Base-by-base conservation (phyloP, 2,797 vertebrate genomes). In the Xiphophorus birchmanni region DNA sequence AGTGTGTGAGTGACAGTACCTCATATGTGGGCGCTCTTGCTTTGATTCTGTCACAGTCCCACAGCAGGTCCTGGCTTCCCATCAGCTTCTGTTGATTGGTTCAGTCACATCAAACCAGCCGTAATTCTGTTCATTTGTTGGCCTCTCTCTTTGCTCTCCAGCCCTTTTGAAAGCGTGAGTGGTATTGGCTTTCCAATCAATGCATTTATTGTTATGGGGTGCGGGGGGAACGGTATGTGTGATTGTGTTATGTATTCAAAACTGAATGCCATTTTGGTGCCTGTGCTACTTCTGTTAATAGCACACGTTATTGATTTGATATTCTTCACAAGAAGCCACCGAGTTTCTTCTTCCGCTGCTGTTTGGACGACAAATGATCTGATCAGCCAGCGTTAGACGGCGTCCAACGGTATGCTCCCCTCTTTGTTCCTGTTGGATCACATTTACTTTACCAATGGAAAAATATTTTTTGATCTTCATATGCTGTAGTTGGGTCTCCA, bases 101-200 rank as follows among this genome's bases (percentile, higher is more conserved):
- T 91, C 82, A 82, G 89, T 92, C 89, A 87, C 88, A 92, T 95
- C 90, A 93, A 94, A 94, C 86, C 85, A 79, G 90, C 86, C 86
- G 89, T 92, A 91, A 91, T 93, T 95, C 89, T 76, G 90, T 90
- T 92, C 88, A 85, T 91, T 94, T 91, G 92, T 91, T 85, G 91
- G 82, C 56, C 83, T 58, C 17, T 81, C 86, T 88, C 85, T 83
- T 89, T 76, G 89, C 84, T 81, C 85, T 88, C 80, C 67, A 9
- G 74, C 86, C 81, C 58, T 32, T 75, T 54, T 67, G 79, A 23
- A 79, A 45, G 12, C 73, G 82, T 88, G 88, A 92, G 84, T 79
- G 77, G 88, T 93, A 93, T 94, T 94, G 91, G 91, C 90, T 94
- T 93, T 94, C 93, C 90, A 94, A 94, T 95, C 94, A 94, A 94